Evolutionary conservation across 2,797 vertebrate species (phyloP), one percentile per base, ranked within the genome.

Genomic region (Otus scops): DNA sequence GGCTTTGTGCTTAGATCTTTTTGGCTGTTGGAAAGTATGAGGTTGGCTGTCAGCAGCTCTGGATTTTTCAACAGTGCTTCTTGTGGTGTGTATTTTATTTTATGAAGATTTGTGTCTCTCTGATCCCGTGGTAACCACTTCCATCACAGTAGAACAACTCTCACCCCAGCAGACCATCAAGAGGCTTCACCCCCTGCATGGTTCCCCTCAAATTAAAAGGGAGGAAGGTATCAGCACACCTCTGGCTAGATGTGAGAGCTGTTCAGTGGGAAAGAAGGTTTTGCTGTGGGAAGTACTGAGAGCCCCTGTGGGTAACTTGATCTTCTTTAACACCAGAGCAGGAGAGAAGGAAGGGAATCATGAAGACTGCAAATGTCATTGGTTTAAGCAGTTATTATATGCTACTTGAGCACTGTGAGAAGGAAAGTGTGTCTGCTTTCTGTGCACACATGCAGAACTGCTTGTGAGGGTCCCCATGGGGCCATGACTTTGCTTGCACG

Each of bases 361-460:
- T 85, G 38, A 54, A 38, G 41, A 65, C 41, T 51, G 28, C 15
- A 18, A 85, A n/a, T 68, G 27, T 21, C 43, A 15, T 48, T 68
- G 56, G 60, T 59, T 86, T 53, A 85, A 85, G 57, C 34, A 77
- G 71, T 73, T 88, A 77, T 64, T 94, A 50, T 68, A 41, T 51
- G 81, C 92, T 73, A 83, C 82, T 89, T 81, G 85, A 94, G 84
- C 56, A 20, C 77, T 93, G 83, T 93, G 91, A 87, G 89, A 94
- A 94, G 85, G 60, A 65, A 77, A 65, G 39, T 8, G 21, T 15
- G 28, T 43, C 89, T 91, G 91, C 63, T 88, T 84, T 86, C 76
- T 4, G 0, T 9, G 57, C 54, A 88, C 65, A 73, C 51, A n/a
- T 87, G 70, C 23, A 87, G 77, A 89, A 82, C 38, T 87, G 61